A percentile compares a stretch with the other conserved stretches of the same genome.
Conservation (phyloP, 2,113 vertebrate species). For the Microtus ochrogaster region DNA sequence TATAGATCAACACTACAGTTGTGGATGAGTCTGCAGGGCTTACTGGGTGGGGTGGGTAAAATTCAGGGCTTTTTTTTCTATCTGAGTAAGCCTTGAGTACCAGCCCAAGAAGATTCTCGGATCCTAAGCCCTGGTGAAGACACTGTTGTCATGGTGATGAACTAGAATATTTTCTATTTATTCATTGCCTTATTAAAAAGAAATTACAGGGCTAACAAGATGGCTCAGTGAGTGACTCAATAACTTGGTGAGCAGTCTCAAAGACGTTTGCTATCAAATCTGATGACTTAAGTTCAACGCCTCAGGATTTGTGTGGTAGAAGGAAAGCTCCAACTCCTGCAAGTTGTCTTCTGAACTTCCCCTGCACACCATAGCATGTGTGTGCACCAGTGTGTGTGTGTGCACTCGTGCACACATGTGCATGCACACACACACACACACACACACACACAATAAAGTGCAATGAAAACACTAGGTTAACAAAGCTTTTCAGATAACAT, state of each 20-base stretch:
- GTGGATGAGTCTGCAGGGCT: not conserved
- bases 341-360: not conserved
- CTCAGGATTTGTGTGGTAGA: not conserved
- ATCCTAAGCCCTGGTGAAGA: not conserved
- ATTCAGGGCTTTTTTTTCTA: not conserved
- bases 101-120: not conserved
- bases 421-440: not conserved
- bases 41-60: not conserved
- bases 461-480: not conserved
- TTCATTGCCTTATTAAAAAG: not conserved
- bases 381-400: not conserved
- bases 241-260: not conserved
- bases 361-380: not conserved
- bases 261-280: not conserved
- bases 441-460: not conserved
- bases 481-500: not conserved
- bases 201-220: not conserved
- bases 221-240: not conserved
- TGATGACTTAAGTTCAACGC: not conserved
- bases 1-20: not conserved
- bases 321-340: not conserved
- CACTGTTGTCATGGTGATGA: not conserved
- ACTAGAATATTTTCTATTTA: conserved; percentile 35
- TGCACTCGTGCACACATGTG: not conserved
- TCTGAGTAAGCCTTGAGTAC: not conserved